Evolutionary conservation across 2,113 vertebrate species (phyloP).

Genomic region (Prochilodus magdalenae): DNA sequence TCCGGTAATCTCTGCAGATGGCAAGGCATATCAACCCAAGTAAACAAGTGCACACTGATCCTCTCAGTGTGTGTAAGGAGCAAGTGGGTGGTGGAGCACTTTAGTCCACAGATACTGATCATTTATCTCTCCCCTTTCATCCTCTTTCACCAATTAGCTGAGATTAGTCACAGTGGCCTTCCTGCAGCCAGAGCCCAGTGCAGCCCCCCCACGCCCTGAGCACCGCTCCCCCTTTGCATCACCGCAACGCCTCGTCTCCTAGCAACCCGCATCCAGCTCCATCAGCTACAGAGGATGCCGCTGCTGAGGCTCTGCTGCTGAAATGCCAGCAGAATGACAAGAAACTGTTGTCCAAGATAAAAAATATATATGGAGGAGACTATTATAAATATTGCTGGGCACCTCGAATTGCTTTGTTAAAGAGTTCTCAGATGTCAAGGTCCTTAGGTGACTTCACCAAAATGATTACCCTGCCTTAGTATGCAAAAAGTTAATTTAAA

Average conservation of each 20-base stretch:
- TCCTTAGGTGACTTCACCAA: no score
- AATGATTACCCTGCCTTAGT: background rate
- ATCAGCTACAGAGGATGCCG: constrained; percentile 41
- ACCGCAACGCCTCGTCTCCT: constrained; percentile 56
- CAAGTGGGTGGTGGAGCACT: constrained; percentile 35
- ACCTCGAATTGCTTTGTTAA: constrained; percentile 6
- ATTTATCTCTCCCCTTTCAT: constrained; percentile 59
- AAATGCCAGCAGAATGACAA: constrained; percentile 54
- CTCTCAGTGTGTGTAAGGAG: constrained; percentile 10
- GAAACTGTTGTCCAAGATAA: constrained; percentile 29
- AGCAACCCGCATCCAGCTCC: constrained; percentile 54
- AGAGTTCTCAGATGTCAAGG: background rate
- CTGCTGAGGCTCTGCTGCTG: constrained; percentile 7
- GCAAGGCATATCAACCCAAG: background rate
- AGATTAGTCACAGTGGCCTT: constrained; percentile 56
- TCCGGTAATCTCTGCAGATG: background rate
- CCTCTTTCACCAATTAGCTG: constrained; percentile 52
- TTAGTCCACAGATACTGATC: constrained; percentile 49
- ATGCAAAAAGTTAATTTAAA: background rate
- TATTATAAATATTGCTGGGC: background rate
- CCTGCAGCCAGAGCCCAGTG: constrained; percentile 34
- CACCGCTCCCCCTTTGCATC: constrained; percentile 37
- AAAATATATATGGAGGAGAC: constrained; percentile 29
- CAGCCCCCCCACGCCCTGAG: constrained; percentile 3
- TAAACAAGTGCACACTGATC: constrained; percentile 4